Base-by-base conservation (phyloP, 2,888 invertebrate species). In the Orthosia gothica region DNA sequence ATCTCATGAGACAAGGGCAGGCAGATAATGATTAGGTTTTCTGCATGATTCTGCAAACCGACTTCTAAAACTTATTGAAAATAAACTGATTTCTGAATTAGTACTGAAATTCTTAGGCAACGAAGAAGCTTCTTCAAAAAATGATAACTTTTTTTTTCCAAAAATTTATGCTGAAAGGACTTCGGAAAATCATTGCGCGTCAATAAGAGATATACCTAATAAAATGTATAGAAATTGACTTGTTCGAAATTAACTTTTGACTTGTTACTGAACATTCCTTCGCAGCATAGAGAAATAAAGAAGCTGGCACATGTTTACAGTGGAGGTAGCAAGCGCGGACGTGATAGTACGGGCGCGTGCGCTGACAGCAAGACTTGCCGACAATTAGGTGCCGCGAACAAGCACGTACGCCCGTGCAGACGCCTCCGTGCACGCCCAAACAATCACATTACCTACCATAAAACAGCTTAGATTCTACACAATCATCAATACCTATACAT, bases 291-390 rank as follows among this genome's bases (percentile, higher is more conserved):
- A 64, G 52, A 78, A 57, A 66, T 74, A 66, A 69, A 76, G 78
- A 70, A 75, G 55, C 67, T 64, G 50, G 63, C 68, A 74, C 57
- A 72, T 80, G 70, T 77, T 76, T 73, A 74, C 63, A 70, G 71
- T 23, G 11, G 50, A 4, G 57, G n/a, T 68, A 86, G 84, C 78
- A 69, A 78, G 82, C n/a, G 70, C 61, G 88, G 76, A 90, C 89
- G 90, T 91, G 90, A 83, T 87, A 78, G 80, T 83, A 71, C 26
- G 75, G 80, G 76, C 76, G 83, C 83, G 83, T 75, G 85, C 80
- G 79, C 85, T 78, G 82, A 76, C 85, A 84, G 76, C 75, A 85
- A 74, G 61, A 15, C 61, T 45, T 32, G 20, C 7, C 20, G 77
- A 75, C 86, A 84, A 84, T 88, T 88, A 87, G 59, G 62, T 78